Conservation (phyloP, 2,797 vertebrate species). For the Phrynocephalus guinanensis region DNA sequence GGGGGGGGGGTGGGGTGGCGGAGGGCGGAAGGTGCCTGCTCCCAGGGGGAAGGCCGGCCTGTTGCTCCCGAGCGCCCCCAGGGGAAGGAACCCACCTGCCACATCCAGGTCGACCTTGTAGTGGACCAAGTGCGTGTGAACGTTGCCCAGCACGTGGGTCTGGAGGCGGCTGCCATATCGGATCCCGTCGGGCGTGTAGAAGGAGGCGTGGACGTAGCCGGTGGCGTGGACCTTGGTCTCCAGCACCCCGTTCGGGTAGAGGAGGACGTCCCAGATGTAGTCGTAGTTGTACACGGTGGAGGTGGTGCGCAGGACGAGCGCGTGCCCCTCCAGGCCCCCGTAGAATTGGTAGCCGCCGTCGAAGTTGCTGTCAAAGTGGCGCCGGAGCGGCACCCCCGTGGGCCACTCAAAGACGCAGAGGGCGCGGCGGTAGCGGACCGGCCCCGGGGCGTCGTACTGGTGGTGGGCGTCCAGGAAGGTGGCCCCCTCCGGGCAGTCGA, state of each 20-base stretch:
- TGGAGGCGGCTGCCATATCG: slow-evolving; percentile 87
- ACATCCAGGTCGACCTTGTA: slow-evolving; percentile 95
- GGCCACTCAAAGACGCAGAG: slow-evolving; percentile 95
- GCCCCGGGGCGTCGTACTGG: slow-evolving; percentile 85
- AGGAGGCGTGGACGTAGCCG: slow-evolving; percentile 90
- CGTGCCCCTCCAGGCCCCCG: slow-evolving; percentile 85
- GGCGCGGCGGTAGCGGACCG: slow-evolving; percentile 79
- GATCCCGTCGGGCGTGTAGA: slow-evolving; percentile 87
- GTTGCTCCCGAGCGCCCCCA: fast-evolving
- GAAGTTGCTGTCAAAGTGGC: slow-evolving; percentile 89
- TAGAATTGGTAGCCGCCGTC: slow-evolving; percentile 88
- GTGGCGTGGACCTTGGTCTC: slow-evolving; percentile 92
- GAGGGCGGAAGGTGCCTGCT: no score
- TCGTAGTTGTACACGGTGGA: slow-evolving; percentile 97
- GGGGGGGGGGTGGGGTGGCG: no score
- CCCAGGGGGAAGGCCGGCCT: no score
- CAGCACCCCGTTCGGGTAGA: slow-evolving; percentile 92
- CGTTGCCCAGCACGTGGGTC: slow-evolving; percentile 87
- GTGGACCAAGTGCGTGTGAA: slow-evolving; percentile 94
- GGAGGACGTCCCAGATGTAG: slow-evolving; percentile 94
- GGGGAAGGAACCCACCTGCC: slow-evolving; percentile 80
- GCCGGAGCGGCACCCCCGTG: slow-evolving; percentile 85
- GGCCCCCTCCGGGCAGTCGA: slow-evolving; percentile 91
- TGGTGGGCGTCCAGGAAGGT: slow-evolving; percentile 88
- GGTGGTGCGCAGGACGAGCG: slow-evolving; percentile 89